These are phyloP conservation scores for Pseudopipra pipra DNA, from an alignment of 2,113 vertebrate species.

Conservation along the genomic window DNA sequence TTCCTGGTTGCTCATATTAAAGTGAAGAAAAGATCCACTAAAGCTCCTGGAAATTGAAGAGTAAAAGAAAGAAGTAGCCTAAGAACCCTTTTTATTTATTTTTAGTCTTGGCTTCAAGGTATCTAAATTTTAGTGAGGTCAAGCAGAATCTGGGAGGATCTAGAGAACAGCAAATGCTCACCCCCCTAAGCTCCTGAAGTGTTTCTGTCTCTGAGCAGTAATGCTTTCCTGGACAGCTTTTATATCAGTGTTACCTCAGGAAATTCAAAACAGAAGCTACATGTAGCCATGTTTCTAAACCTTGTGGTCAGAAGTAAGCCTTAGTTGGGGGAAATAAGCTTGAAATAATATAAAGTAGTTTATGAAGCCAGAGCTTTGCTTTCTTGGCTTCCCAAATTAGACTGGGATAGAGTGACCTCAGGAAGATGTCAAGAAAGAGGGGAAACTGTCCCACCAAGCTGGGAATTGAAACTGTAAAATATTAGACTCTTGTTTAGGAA, in stretches of 20 bases:
- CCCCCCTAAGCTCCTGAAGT: neutral
- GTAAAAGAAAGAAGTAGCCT: neutral
- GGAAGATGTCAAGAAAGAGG: neutral
- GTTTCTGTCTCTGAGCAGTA: neutral
- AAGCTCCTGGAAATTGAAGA: neutral
- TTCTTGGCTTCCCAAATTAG: neutral
- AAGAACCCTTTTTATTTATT: neutral
- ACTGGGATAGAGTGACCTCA: neutral
- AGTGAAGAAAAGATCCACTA: neutral
- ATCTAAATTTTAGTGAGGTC: neutral
- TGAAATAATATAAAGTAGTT: neutral
- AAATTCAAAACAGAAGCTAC: constrained; percentile 1
- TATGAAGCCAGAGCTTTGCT: neutral
- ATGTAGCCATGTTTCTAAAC: neutral
- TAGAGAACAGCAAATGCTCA: neutral
- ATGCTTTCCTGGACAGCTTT: neutral
- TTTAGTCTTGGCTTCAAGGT: constrained; percentile 6
- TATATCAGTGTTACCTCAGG: neutral
- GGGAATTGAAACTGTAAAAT: neutral
- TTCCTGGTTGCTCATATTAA: neutral
- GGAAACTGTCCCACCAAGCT: neutral
- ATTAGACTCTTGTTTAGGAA: neutral
- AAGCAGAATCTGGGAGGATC: neutral
- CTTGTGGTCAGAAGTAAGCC: neutral
- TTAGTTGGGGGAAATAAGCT: neutral